These are phyloP conservation scores for Onychorhynchus coronatus DNA, from an alignment of 2,113 vertebrate genomes.

Conservation along the genomic window DNA sequence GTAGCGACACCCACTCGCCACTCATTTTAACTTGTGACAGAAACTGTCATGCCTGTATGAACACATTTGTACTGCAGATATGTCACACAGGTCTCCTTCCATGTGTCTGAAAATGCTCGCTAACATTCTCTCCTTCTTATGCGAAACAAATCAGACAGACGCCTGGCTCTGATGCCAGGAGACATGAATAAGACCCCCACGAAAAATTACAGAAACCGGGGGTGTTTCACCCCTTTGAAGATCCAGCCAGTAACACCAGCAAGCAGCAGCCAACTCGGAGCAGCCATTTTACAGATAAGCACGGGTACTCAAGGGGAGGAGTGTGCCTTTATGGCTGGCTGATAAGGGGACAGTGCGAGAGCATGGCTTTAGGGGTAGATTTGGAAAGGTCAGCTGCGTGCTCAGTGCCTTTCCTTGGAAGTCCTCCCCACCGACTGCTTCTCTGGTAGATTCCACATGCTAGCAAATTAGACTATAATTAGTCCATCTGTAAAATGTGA, in stretches of 20 bases:
- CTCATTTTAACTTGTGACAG: slow-evolving; percentile 64
- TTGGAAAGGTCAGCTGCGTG: background rate
- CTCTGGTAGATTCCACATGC: background rate
- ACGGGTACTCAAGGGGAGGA: background rate
- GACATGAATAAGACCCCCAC: background rate
- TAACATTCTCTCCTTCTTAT: background rate
- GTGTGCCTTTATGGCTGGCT: background rate
- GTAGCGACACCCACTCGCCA: slow-evolving; percentile 52
- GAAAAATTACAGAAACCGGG: background rate
- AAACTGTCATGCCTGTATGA: slow-evolving; percentile 65
- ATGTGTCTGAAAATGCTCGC: slow-evolving; percentile 7
- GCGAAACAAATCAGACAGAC: background rate
- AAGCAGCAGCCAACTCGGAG: background rate
- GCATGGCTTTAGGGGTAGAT: background rate
- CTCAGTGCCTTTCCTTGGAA: background rate
- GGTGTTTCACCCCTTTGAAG: slow-evolving; percentile 9
- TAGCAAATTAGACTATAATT: slow-evolving; percentile 1
- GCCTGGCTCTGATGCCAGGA: background rate
- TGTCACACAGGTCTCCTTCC: slow-evolving; percentile 52
- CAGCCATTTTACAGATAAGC: slow-evolving; percentile 17
- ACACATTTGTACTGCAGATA: slow-evolving; percentile 57
- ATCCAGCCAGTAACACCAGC: background rate
- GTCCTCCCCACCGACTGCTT: background rate
- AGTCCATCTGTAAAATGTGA: slow-evolving; percentile 4
- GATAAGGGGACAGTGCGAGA: background rate